These are phyloP conservation scores for Campaea margaritaria DNA, from an alignment of 2,888 invertebrate genomes.

Conservation along the genomic window DNA sequence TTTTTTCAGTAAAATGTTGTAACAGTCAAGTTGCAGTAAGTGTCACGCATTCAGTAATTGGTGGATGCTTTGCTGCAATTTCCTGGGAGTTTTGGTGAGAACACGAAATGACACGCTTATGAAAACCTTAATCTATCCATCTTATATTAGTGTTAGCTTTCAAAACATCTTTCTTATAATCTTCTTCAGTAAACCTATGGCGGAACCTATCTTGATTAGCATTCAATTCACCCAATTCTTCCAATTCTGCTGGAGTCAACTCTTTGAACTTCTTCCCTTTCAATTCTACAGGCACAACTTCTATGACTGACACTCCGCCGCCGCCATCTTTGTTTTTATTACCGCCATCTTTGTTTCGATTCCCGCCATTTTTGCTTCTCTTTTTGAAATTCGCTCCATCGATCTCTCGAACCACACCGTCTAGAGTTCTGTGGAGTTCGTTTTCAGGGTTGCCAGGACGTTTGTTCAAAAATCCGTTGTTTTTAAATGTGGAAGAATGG, in stretches of 20 bases:
- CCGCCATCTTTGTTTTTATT: slow-evolving; percentile 15
- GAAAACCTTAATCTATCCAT: slow-evolving; percentile 64
- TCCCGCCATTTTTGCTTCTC: slow-evolving; percentile 23
- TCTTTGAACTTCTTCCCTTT: slow-evolving; percentile 72
- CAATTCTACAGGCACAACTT: slow-evolving; percentile 55
- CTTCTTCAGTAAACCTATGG: slow-evolving; percentile 64
- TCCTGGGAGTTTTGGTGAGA: no score
- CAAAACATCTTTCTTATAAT: slow-evolving; percentile 65
- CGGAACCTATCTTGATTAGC: slow-evolving; percentile 71
- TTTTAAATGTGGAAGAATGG: slow-evolving; percentile 46
- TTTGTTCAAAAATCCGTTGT: slow-evolving; percentile 68
- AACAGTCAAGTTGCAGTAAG: no score
- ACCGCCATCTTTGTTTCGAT: slow-evolving; percentile 30
- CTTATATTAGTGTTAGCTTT: slow-evolving; percentile 54
- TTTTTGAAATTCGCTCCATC: slow-evolving; percentile 50
- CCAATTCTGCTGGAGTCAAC: slow-evolving; percentile 61
- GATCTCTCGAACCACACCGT: slow-evolving; percentile 68
- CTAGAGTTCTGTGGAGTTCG: slow-evolving; percentile 66
- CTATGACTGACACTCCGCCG: slow-evolving; percentile 32
- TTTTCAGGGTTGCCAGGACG: slow-evolving; percentile 67
- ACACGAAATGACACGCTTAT: no score
- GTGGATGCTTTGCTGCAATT: no score
- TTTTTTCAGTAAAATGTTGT: no score
- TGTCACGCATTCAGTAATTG: no score
- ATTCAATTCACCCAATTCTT: slow-evolving; percentile 67